These are phyloP conservation scores for Scrobipalpa costella DNA, from an alignment of 2,888 invertebrate species.

Conservation along the genomic window DNA sequence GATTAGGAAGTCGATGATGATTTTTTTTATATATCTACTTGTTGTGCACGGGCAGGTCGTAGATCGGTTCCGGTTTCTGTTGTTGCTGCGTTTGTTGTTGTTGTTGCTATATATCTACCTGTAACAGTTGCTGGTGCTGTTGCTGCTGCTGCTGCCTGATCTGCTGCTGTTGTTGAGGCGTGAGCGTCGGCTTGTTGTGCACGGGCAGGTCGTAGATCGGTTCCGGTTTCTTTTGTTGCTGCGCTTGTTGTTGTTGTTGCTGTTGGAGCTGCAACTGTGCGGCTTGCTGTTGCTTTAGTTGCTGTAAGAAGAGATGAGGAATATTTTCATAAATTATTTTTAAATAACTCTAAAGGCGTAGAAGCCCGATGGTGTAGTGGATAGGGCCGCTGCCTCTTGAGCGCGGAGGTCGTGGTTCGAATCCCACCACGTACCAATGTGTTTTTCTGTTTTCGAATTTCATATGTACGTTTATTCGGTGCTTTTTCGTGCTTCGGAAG, in stretches of 20 bases:
- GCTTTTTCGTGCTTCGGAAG: too few relatives aligned
- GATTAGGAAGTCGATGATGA: too few relatives aligned
- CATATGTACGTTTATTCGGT: too few relatives aligned
- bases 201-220: conserved; percentile 73
- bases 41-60: conserved; percentile 73
- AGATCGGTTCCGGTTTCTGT: conserved; percentile 71
- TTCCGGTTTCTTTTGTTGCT: conserved; percentile 63
- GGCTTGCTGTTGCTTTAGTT: conserved; percentile 36
- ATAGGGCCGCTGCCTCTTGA: too few relatives aligned
- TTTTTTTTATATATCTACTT: too few relatives aligned
- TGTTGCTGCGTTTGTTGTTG: conserved; percentile 48
- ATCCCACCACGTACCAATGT: too few relatives aligned
- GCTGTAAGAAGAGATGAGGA: conserved; percentile 6
- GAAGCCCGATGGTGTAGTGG: too few relatives aligned
- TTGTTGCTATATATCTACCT: conserved; percentile 26
- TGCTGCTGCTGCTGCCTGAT: conserved; percentile 42
- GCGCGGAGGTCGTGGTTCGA: too few relatives aligned
- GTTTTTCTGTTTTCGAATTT: too few relatives aligned
- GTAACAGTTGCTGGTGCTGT: conserved; percentile 32
- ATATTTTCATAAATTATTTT: too few relatives aligned
- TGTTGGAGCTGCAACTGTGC: conserved; percentile 29
- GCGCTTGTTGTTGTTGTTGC: conserved; percentile 43
- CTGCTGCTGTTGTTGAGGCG: conserved; percentile 60
- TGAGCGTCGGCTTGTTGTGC: conserved; percentile 68
- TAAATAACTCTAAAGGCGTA: too few relatives aligned